Conservation (phyloP, 2,888 invertebrate species). For the Nezara viridula region DNA sequence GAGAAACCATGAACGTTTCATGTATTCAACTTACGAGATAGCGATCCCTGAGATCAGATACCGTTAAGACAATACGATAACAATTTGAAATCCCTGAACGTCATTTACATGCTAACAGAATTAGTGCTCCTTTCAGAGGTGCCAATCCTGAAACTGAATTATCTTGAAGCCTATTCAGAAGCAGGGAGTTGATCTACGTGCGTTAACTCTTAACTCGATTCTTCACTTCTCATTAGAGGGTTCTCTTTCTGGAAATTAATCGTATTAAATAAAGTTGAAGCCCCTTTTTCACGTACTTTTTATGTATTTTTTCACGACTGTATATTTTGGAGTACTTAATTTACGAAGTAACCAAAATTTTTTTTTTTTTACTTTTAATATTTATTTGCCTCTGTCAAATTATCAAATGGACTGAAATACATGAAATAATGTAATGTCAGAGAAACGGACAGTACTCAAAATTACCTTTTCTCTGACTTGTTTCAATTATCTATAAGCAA, state of each 20-base stretch:
- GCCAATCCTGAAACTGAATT: background rate
- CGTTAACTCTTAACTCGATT: constrained; percentile 2
- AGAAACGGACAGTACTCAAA: too few species aligned
- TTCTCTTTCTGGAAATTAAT: background rate
- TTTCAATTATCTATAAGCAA: too few species aligned
- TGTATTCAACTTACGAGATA: background rate
- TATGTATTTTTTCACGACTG: background rate
- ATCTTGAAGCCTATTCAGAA: background rate
- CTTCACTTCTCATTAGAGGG: background rate
- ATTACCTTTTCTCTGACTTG: too few species aligned
- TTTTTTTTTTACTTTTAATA: too few species aligned
- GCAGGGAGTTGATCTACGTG: background rate
- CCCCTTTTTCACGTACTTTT: background rate
- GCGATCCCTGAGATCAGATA: background rate
- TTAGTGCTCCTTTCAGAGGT: background rate
- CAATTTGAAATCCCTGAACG: background rate
- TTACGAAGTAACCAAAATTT: too few species aligned
- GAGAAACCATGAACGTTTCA: background rate
- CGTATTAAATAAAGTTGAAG: background rate
- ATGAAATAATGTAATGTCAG: too few species aligned
- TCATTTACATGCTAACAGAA: background rate
- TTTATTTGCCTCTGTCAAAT: too few species aligned
- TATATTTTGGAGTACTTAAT: too few species aligned
- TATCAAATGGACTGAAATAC: too few species aligned
- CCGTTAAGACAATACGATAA: background rate